Evolutionary conservation across 2,888 invertebrate species (phyloP).

Genomic region (Drosophila siamana): DNA sequence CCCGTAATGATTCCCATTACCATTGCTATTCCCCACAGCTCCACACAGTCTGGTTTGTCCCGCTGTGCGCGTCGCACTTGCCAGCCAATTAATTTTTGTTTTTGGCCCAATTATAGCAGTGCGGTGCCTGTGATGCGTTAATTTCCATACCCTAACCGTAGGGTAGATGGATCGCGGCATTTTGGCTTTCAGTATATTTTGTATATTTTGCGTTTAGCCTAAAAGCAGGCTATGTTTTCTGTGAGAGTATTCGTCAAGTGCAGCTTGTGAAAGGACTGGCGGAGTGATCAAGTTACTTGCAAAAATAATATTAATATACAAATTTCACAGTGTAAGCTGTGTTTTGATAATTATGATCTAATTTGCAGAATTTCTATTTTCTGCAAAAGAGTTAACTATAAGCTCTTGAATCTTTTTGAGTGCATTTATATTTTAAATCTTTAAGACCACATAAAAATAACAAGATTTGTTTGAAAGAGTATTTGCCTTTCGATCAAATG

Average conservation of each 20-base stretch:
- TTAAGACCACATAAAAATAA: not conserved
- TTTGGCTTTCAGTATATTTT: not conserved
- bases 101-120: conserved; percentile 66
- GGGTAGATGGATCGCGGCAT: not conserved
- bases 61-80: conserved; percentile 64
- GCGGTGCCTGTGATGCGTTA: conserved; percentile 64
- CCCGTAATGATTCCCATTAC: conserved; percentile 26
- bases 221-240: not conserved
- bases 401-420: no score
- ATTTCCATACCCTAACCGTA: conserved; percentile 43
- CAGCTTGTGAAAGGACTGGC: not conserved
- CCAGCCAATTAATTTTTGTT: conserved; percentile 70
- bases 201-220: not conserved
- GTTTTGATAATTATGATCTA: no score
- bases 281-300: not conserved
- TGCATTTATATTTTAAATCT: no score
- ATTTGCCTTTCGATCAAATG: not conserved
- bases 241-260: not conserved
- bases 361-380: no score
- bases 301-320: not conserved
- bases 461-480: conserved; percentile 6
- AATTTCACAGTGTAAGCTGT: no score
- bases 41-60: conserved; percentile 8
- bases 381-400: no score
- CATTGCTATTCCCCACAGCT: conserved; percentile 7